Evolutionary conservation across 2,888 invertebrate genomes (phyloP).

Genomic region (Plusia festucae): DNA sequence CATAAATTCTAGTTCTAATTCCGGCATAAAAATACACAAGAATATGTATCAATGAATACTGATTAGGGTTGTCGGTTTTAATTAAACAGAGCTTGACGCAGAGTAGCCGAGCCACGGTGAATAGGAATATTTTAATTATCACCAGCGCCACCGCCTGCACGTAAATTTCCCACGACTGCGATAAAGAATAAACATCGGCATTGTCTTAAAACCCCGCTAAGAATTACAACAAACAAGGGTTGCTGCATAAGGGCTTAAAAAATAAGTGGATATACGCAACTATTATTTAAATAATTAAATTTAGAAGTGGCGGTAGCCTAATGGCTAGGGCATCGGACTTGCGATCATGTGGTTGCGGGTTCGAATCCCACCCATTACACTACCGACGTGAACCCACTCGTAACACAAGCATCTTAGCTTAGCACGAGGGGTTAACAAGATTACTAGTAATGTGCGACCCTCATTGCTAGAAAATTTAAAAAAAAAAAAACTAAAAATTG

Average conservation of each 20-base stretch:
- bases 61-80: conserved; percentile 80
- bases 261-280: neutral
- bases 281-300: neutral
- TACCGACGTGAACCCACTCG: too few species aligned
- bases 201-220: conserved; percentile 84
- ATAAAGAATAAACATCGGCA: conserved; percentile 88
- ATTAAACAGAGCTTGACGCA: conserved; percentile 73
- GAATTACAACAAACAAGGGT: conserved; percentile 81
- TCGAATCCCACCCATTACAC: too few species aligned
- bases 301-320: too few species aligned
- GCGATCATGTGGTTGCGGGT: too few species aligned
- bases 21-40: conserved; percentile 25
- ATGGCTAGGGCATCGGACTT: too few species aligned
- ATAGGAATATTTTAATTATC: conserved; percentile 88
- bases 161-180: conserved; percentile 89
- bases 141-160: conserved; percentile 65
- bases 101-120: conserved; percentile 65
- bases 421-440: too few species aligned
- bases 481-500: too few species aligned
- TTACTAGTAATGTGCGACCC: too few species aligned
- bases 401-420: too few species aligned
- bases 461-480: too few species aligned
- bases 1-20: neutral
- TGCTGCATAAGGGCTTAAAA: conserved; percentile 55
- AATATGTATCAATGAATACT: conserved; percentile 71